A percentile compares a stretch with the other conserved stretches of the same genome.
Conservation (phyloP, 2,797 vertebrate species). For the Etheostoma nigrum region DNA sequence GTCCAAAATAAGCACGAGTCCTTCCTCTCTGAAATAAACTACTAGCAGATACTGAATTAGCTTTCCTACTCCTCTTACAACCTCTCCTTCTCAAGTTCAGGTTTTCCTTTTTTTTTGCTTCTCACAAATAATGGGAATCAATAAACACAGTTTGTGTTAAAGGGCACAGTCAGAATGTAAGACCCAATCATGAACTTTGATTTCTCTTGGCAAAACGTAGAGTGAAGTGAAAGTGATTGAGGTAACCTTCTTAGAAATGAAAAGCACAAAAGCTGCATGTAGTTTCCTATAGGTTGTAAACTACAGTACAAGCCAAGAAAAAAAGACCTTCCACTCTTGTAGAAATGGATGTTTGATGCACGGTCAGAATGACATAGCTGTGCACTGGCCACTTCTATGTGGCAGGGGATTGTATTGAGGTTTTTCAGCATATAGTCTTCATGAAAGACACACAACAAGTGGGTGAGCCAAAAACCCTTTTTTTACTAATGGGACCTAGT, state of each 20-base stretch:
- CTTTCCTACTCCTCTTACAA: constrained; percentile 20
- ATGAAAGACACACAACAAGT: background rate
- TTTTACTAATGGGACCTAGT: background rate
- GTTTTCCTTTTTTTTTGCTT: constrained; percentile 20
- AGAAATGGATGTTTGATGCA: background rate
- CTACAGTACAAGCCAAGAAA: background rate
- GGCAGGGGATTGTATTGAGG: background rate
- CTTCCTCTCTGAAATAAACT: constrained; percentile 56
- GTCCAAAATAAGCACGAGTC: constrained; percentile 63
- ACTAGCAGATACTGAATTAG: constrained; percentile 44
- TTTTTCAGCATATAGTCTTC: background rate
- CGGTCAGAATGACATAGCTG: background rate
- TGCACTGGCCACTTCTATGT: background rate
- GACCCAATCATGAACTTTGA: background rate
- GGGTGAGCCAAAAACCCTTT: no score
- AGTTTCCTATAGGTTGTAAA: background rate
- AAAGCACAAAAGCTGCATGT: background rate
- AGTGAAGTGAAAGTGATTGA: background rate
- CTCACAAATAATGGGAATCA: constrained; percentile 12
- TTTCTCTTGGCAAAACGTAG: background rate
- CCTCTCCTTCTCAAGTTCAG: background rate
- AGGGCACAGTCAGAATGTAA: background rate
- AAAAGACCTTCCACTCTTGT: background rate
- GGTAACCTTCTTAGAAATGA: background rate
- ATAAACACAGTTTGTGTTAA: background rate